phyloP scores from a whole-genome alignment of 1,140 invertebrate species.

The Condylostylus longicornis region DNA sequence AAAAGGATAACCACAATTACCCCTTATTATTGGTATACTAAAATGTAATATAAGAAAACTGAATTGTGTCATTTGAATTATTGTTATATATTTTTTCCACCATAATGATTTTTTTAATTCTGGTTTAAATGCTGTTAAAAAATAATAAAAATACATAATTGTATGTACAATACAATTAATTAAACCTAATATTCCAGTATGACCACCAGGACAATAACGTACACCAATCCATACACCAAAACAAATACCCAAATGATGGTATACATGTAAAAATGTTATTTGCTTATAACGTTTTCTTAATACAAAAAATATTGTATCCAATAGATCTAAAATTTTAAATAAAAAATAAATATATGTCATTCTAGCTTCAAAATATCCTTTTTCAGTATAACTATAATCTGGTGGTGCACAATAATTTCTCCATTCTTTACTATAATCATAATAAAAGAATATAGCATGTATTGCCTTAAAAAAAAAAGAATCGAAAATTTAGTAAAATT shows the following conservation, averaged over 20 bases:
- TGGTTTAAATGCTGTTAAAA: conserved; percentile 44
- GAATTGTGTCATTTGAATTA: conserved; percentile 62
- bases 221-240: conserved; percentile 2
- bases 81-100: conserved; percentile 73
- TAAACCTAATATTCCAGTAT: conserved; percentile 46
- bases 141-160: conserved; percentile 64
- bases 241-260: conserved; percentile 53
- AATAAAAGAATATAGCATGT: conserved; percentile 40
- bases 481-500: background rate
- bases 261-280: conserved; percentile 62
- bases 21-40: conserved; percentile 17
- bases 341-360: conserved; percentile 28
- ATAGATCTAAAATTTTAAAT: conserved; percentile 36
- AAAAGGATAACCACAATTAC: conserved; percentile 18
- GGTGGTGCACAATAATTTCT: background rate
- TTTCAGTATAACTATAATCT: background rate
- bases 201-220: conserved; percentile 32
- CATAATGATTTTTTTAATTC: conserved; percentile 43
- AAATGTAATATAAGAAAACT: conserved; percentile 47
- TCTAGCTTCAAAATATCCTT: background rate
- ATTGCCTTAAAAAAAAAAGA: conserved; percentile 34
- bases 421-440: too few relatives aligned
- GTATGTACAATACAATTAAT: conserved; percentile 64
- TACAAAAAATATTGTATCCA: conserved; percentile 53
- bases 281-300: conserved; percentile 62